Percentiles rank a stretch among this genome's conserved stretches.
These are phyloP conservation scores for Lamprotornis superbus DNA, from an alignment of 2,113 vertebrate species.

Conservation along the genomic window DNA sequence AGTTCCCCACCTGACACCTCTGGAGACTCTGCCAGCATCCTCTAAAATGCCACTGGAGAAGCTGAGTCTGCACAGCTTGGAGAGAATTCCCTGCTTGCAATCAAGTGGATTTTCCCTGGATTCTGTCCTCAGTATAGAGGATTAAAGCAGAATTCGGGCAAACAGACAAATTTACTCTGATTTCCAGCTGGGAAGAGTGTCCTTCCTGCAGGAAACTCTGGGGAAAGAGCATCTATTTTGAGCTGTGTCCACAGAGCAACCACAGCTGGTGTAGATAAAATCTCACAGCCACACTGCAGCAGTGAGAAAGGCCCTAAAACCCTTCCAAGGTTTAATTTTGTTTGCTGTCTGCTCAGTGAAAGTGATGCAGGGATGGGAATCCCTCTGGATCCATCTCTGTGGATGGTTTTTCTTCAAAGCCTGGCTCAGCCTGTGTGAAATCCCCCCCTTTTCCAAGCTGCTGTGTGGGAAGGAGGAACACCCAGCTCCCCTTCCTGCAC, in stretches of 20 bases:
- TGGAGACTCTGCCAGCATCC: background rate
- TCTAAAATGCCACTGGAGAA: background rate
- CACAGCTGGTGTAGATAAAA: background rate
- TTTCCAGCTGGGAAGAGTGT: background rate
- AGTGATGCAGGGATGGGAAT: background rate
- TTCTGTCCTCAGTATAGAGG: background rate
- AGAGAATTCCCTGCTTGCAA: background rate
- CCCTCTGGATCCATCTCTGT: background rate
- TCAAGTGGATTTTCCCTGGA: background rate
- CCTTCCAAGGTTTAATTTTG: background rate
- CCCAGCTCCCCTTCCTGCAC: background rate
- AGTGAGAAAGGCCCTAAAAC: background rate
- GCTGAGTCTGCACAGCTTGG: background rate
- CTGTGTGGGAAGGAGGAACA: background rate
- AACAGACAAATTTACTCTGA: background rate
- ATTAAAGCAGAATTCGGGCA: background rate
- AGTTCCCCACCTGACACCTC: fast-evolving
- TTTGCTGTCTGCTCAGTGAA: background rate
- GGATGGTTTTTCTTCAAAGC: background rate
- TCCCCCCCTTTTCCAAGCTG: background rate
- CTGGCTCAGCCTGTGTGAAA: background rate
- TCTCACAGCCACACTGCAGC: background rate
- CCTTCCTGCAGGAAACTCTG: background rate
- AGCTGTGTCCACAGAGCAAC: background rate
- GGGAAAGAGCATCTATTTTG: background rate